phyloP scores from a whole-genome alignment of 2,113 vertebrate genomes.

The Elaphurus davidianus region DNA sequence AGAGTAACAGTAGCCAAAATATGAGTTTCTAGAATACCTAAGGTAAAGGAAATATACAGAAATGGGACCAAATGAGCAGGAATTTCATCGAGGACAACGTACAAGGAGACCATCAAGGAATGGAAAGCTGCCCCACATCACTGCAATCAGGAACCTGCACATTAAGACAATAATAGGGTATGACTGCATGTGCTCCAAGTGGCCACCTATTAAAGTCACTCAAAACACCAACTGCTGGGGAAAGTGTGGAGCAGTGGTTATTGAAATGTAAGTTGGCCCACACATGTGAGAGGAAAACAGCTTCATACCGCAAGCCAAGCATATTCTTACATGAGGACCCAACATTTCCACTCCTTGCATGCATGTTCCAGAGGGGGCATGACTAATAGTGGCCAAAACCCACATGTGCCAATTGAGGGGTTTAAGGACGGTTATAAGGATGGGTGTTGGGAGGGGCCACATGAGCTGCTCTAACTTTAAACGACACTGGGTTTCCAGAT shows the following conservation, averaged over 20 bases:
- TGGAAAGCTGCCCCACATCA: background rate
- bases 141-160: background rate
- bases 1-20: background rate
- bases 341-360: background rate
- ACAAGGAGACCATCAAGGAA: fast-evolving
- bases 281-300: background rate
- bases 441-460: background rate
- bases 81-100: fast-evolving
- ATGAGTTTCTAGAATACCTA: background rate
- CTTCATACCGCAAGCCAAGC: fast-evolving
- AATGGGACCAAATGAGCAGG: fast-evolving
- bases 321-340: fast-evolving
- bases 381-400: background rate
- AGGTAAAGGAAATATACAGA: background rate
- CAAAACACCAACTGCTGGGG: background rate
- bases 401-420: background rate
- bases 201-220: background rate
- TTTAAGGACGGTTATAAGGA: background rate
- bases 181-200: background rate
- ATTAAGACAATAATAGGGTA: background rate
- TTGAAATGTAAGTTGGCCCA: background rate
- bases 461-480: fast-evolving
- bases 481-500: background rate
- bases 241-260: background rate
- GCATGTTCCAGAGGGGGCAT: background rate